A percentile compares a stretch with the other conserved stretches of the same genome.
These are phyloP conservation scores for Falco cherrug DNA, from an alignment of 2,797 vertebrate genomes.

Conservation along the genomic window DNA sequence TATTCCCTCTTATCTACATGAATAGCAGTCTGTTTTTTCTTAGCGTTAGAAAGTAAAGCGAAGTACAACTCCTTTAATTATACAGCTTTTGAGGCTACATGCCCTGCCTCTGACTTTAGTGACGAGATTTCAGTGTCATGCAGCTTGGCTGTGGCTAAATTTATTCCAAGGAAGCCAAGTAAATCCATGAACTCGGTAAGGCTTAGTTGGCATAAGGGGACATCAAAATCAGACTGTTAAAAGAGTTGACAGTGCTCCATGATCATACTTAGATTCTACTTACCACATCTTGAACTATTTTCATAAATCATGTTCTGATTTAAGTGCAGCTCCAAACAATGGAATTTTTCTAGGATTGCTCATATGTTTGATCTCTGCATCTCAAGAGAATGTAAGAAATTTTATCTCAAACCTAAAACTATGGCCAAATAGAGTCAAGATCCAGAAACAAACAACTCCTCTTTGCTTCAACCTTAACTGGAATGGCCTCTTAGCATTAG, in stretches of 20 bases:
- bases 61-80: neutral
- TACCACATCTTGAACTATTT: neutral
- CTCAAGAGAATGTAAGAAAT: neutral
- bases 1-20: neutral
- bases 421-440: neutral
- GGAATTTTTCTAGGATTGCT: neutral
- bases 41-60: neutral
- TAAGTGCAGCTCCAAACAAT: neutral
- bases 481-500: neutral
- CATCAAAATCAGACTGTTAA: neutral
- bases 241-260: neutral
- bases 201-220: neutral
- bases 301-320: neutral
- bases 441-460: neutral
- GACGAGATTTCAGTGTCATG: neutral
- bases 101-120: neutral
- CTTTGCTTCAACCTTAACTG: neutral
- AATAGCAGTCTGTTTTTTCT: neutral
- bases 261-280: neutral
- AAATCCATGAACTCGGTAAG: neutral
- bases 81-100: neutral
- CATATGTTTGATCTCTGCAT: neutral
- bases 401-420: neutral
- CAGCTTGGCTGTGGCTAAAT: neutral
- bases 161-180: neutral